phyloP scores from a whole-genome alignment of 1,140 invertebrate species.

The Cotesia vestalis region DNA sequence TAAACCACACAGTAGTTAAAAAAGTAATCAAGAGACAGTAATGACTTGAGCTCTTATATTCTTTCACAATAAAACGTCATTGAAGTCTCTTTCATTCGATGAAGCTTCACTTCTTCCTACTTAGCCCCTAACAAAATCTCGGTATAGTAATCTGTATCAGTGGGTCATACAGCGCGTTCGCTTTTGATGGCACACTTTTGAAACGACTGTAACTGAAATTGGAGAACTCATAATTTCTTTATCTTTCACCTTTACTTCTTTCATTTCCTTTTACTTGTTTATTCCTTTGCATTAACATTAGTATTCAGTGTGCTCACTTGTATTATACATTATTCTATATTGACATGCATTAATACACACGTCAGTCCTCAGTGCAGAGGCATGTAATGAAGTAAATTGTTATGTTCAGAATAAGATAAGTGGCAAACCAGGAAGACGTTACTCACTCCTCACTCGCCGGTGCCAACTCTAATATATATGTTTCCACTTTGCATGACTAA shows the following conservation, averaged over 20 bases:
- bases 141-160: conserved; percentile 54
- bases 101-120: neutral
- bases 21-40: neutral
- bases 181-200: conserved; percentile 57
- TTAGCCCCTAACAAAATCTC: neutral
- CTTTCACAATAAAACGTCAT: conserved; percentile 12
- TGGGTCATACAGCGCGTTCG: conserved; percentile 56
- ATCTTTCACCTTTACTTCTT: conserved; percentile 38
- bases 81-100: too few species aligned
- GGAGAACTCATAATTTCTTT: neutral
- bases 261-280: neutral
- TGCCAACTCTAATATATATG: conserved; percentile 18
- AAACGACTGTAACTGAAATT: neutral
- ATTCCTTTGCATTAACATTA: neutral
- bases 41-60: conserved; percentile 11
- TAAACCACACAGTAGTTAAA: too few species aligned
- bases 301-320: too few species aligned
- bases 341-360: too few species aligned
- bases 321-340: too few species aligned
- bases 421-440: conserved; percentile 28
- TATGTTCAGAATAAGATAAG: neutral
- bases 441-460: conserved; percentile 10
- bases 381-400: neutral
- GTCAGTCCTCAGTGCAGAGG: neutral
- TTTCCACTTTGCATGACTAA: neutral